A percentile compares a stretch with the other conserved stretches of the same genome.
These are phyloP conservation scores for Montipora capitata DNA, from an alignment of 92 coral and sea anemone species.

Conservation along the genomic window DNA sequence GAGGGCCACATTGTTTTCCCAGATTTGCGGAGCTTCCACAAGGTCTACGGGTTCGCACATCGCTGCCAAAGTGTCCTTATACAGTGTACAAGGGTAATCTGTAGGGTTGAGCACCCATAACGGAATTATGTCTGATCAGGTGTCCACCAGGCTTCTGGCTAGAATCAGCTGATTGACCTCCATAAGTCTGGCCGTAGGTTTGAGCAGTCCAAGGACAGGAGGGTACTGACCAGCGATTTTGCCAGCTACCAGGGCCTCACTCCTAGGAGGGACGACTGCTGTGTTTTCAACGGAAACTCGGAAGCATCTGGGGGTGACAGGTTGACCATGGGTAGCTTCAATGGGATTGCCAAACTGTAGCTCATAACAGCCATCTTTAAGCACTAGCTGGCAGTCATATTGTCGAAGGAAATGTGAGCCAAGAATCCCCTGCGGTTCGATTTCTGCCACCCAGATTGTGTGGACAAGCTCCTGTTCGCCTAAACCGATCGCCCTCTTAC, in stretches of 20 bases:
- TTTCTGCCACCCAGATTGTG: conserved; percentile 53
- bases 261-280: conserved; percentile 48
- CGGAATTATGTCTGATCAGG: conserved; percentile 38
- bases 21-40: conserved; percentile 25
- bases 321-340: background rate
- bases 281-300: background rate
- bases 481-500: conserved; percentile 7
- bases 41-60: conserved; percentile 62
- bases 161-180: conserved; percentile 47
- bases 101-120: conserved; percentile 67
- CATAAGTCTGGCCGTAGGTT: conserved; percentile 58
- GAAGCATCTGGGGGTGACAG: conserved; percentile 39
- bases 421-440: conserved; percentile 60
- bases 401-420: conserved; percentile 55
- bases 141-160: conserved; percentile 65
- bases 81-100: conserved; percentile 48
- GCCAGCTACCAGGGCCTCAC: conserved; percentile 67
- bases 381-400: conserved; percentile 60
- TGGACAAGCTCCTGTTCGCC: conserved; percentile 12
- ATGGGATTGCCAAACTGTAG: conserved; percentile 25
- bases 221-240: conserved; percentile 20
- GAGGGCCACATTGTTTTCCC: conserved; percentile 21
- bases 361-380: conserved; percentile 39
- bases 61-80: conserved; percentile 68
- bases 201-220: conserved; percentile 36